Evolutionary conservation across 2,888 invertebrate species (phyloP), one percentile per base, ranked within the genome.

Genomic region (Troides aeacus): DNA sequence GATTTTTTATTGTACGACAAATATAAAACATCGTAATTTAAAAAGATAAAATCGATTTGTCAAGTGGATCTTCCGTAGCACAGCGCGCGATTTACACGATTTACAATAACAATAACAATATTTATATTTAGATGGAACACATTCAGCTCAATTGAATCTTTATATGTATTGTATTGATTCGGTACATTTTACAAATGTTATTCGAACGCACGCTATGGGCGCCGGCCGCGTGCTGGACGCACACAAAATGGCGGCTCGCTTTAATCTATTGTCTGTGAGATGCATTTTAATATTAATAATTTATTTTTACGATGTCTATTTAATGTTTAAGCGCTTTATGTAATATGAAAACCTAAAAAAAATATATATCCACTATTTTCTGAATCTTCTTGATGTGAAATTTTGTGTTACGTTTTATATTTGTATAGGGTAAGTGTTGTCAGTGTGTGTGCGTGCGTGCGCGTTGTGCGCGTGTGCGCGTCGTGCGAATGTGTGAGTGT

Each of bases 291-390:
- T 39, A 39, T 61, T 62, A 69, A 61, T 23, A 56, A 46, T 62
- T 65, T 69, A 65, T 62, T 62, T 69, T 69, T 65, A 65, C n/a
- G 57, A 63, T 59, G 62, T 69, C 59, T 64, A 69, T 64, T 24
- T 60, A 42, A 67, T 56, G 56, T 67, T 42, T 68, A 59, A 58
- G 18, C 18, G 15, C 53, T 68, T 64, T 69, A 58, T 18, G 10
- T 59, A 53, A 53, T 53, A 17, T n/a, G n/a, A 65, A 66, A 57
- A 62, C 17, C 30, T n/a, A 53, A 53, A 53, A 53, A 18, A 15
- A 21, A 21, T 21, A 53, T 53, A 53, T 53, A 59, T 56, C 10
- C 42, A 50, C 65, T 69, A 69, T 69, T 65, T 68, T 68, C 68
- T 64, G 68, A 68, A 56, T 63, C 64, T 59, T 60, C 64, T 68